Evolutionary conservation across 1,140 invertebrate species (phyloP).

Genomic region (Ganaspis sp.): DNA sequence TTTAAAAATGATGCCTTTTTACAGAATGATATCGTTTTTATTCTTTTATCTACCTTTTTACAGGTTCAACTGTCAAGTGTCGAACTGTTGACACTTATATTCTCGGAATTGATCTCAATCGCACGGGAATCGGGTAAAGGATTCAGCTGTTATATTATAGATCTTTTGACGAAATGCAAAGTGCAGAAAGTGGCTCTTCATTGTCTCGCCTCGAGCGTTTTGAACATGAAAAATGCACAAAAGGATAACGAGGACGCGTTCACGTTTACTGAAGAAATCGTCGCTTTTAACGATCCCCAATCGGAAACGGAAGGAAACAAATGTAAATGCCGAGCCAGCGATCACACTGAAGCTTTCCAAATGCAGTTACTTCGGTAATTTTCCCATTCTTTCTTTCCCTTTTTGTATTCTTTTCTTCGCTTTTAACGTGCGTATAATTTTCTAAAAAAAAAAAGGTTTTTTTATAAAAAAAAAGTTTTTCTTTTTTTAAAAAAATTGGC

Average conservation of each 20-base stretch:
- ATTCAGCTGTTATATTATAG: slow-evolving; percentile 89
- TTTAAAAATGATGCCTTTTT: too few relatives aligned
- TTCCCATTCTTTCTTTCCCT: neutral
- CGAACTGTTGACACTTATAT: slow-evolving; percentile 87
- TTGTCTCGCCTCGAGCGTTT: slow-evolving; percentile 87
- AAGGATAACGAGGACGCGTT: slow-evolving; percentile 75
- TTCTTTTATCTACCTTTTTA: slow-evolving; percentile 55
- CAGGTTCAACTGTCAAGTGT: slow-evolving; percentile 86
- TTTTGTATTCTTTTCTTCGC: too few relatives aligned
- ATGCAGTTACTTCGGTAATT: slow-evolving; percentile 82
- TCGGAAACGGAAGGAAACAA: slow-evolving; percentile 74
- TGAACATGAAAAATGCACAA: slow-evolving; percentile 77
- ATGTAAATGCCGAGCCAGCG: slow-evolving; percentile 78
- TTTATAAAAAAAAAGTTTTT: too few relatives aligned
- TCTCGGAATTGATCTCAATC: slow-evolving; percentile 87
- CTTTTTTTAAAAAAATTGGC: too few relatives aligned
- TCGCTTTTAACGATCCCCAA: slow-evolving; percentile 88
- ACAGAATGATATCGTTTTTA: slow-evolving; percentile 10
- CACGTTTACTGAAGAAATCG: slow-evolving; percentile 89
- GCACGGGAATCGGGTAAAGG: slow-evolving; percentile 89
- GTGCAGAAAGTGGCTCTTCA: slow-evolving; percentile 93
- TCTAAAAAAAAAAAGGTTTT: too few relatives aligned
- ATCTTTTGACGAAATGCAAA: slow-evolving; percentile 89
- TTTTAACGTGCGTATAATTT: too few relatives aligned
- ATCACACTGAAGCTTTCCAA: slow-evolving; percentile 87